Evolutionary conservation across 64 coral and sea anemone genomes (phyloP), one percentile per base, ranked within the genome.

Genomic region (Pocillopora verrucosa): DNA sequence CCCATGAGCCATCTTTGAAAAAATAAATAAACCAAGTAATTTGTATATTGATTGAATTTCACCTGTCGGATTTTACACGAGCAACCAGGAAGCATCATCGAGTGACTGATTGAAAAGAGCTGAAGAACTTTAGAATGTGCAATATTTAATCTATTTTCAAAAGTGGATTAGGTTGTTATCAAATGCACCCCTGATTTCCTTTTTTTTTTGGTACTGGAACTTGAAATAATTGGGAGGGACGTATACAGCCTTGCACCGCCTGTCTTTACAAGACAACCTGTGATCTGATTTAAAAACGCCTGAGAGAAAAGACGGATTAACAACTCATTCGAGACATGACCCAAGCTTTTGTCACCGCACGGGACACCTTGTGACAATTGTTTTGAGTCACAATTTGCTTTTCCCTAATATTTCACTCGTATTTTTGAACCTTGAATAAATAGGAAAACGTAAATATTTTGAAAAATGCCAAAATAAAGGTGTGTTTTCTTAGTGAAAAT

Each of bases 401-500:
- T 41, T 26, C 72, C 36, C 38, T 85, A 17, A n/a, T 41, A 72
- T 72, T 85, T 58, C 36, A 85, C 20, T 20, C 56, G 4, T 85
- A 85, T 72, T 85, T 85, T 56, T 9, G 63, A 20, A 72, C 17
- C 10, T 85, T 85, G 64, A 38, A 65, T 38, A 15, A 85, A 72
- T 14, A 15, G 22, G 70, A 65, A n/a, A 85, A 72, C 3, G 22
- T 22, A 85, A 85, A 85, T 85, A 85, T 85, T 85, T 85, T 85
- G 41, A 56, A 16, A 20, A 69, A 72, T 56, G 61, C 22, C 10
- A 56, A 22, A 22, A 85, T 7, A 85, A 85, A 62, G 82, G 82
- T 72, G 82, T 72, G 82, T 84, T 1, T 58, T 80, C 70, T 38
- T 19, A 36, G 0, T 25, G 63, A 35, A 4, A 65, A 67, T 36